These are phyloP conservation scores for human (Homo sapiens) DNA, from an alignment of 2,113 vertebrate species.

Conservation along the genomic window GRCh38 chr6:84055001-84055500, in stretches of 20 bases:
- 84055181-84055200: not conserved
- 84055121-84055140: not conserved
- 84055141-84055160: not conserved
- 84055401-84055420: conserved; percentile 94
- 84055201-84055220: not conserved
- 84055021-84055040: not conserved
- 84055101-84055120: not conserved
- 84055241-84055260: not conserved
- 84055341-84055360: conserved; percentile 87
- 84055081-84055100: not conserved
- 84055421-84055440: conserved; percentile 96
- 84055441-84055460: conserved; percentile 90
- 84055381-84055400: conserved; percentile 97
- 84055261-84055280: not conserved
- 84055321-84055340: conserved; percentile 85
- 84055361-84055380: conserved; percentile 89
- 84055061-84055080: not conserved
- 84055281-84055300: conserved; percentile 14
- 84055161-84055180: not conserved
- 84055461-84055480: not conserved
- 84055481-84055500: not conserved
- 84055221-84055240: not conserved
- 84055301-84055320: conserved; percentile 81
- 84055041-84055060: not conserved
- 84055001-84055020: not conserved